phyloP scores from a whole-genome alignment of 1,140 invertebrate species.

The Drosophila sp. region DNA sequence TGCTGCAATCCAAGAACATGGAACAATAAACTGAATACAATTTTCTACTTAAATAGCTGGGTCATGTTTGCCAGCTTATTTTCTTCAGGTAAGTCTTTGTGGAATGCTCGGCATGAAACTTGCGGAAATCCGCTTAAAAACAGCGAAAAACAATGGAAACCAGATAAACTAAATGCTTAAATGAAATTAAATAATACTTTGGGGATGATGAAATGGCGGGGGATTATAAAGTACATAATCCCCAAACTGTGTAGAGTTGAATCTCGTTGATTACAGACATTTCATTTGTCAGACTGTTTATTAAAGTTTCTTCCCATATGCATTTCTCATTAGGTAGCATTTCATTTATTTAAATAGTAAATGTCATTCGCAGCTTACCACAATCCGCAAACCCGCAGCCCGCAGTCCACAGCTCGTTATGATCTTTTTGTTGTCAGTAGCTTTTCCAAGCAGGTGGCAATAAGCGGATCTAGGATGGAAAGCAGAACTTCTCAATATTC shows the following conservation, averaged over 20 bases:
- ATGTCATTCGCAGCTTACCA: conserved; percentile 12
- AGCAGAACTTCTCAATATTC: not conserved
- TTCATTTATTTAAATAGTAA: conserved; percentile 22
- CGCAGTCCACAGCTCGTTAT: conserved; percentile 3
- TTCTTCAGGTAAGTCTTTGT: conserved; percentile 16
- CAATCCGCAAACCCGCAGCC: conserved; percentile 13
- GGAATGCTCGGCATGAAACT: conserved; percentile 16
- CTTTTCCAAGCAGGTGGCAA: not conserved
- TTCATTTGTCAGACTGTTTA: conserved; percentile 15
- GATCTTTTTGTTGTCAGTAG: conserved; percentile 8
- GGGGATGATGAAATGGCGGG: conserved; percentile 8
- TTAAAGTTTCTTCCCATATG: not conserved
- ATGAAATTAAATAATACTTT: conserved; percentile 34
- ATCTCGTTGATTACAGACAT: not conserved
- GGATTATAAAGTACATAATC: conserved; percentile 5
- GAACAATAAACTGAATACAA: conserved; percentile 10
- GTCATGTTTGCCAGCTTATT: conserved; percentile 14
- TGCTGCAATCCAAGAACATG: not conserved
- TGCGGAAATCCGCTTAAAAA: conserved; percentile 30
- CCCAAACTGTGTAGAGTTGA: not conserved
- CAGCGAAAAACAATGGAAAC: not conserved
- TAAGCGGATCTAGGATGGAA: not conserved
- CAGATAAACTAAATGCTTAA: conserved; percentile 23
- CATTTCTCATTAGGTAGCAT: conserved; percentile 27
- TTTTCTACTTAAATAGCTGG: conserved; percentile 18